These are phyloP conservation scores for Synanthedon vespiformis DNA, from an alignment of 2,888 invertebrate species.

Conservation along the genomic window DNA sequence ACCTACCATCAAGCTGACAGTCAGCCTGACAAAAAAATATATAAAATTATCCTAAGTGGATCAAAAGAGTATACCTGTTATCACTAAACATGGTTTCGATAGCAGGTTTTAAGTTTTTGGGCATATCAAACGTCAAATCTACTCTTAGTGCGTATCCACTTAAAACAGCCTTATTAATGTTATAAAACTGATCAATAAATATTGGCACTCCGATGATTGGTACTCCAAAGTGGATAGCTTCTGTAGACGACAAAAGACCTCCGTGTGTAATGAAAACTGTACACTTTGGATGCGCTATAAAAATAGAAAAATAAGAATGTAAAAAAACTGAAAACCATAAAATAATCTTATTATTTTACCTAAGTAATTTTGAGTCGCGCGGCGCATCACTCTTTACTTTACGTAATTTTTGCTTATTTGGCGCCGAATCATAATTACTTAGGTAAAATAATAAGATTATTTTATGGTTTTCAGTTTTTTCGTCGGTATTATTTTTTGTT, in stretches of 20 bases:
- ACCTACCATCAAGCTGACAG: no score
- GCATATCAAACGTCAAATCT: slow-evolving; percentile 4
- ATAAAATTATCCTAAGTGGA: not conserved
- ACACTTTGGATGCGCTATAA: slow-evolving; percentile 9
- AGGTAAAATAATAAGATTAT: no score
- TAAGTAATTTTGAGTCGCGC: no score
- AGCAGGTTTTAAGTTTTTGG: slow-evolving; percentile 4
- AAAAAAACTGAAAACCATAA: no score
- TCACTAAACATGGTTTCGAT: slow-evolving; percentile 4
- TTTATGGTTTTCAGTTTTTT: no score
- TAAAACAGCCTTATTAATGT: slow-evolving; percentile 6
- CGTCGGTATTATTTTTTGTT: no score
- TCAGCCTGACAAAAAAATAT: no score
- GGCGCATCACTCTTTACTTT: no score
- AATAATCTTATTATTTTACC: no score
- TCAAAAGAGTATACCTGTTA: not conserved
- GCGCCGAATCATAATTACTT: no score
- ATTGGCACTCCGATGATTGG: slow-evolving; percentile 9
- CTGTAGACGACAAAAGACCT: slow-evolving; percentile 6
- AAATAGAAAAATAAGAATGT: not conserved
- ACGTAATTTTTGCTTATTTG: no score
- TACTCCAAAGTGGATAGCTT: slow-evolving; percentile 8
- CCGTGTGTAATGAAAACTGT: slow-evolving; percentile 9
- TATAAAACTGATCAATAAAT: slow-evolving; percentile 10
- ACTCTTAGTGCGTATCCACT: slow-evolving; percentile 6